Percentiles rank a stretch among this genome's conserved stretches.
Conservation (phyloP, 2,797 vertebrate genomes). For the Myiotriccus ornatus region DNA sequence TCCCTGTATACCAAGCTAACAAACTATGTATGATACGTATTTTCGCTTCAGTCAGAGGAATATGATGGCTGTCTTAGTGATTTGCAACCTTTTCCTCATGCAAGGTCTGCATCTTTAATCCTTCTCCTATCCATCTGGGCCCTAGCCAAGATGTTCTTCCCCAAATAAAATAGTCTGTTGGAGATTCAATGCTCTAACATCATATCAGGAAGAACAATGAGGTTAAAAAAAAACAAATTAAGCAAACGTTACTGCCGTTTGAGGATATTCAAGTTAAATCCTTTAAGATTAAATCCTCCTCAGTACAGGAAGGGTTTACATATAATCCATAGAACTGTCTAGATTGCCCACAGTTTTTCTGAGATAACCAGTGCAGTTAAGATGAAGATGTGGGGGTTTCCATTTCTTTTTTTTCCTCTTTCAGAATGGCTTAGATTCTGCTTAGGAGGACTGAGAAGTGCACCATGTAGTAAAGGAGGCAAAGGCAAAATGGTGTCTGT, state of each 20-base stretch:
- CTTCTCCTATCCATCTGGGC: background rate
- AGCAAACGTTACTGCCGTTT: background rate
- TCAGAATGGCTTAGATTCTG: background rate
- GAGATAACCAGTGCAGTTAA: background rate
- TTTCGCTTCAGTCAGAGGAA: background rate
- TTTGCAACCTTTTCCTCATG: background rate
- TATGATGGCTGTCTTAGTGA: background rate
- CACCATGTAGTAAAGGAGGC: background rate
- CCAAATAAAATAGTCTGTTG: background rate
- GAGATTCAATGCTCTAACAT: background rate
- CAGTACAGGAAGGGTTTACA: background rate
- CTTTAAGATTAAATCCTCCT: background rate
- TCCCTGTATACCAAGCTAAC: background rate
- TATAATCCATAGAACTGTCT: background rate
- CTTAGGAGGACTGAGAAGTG: background rate
- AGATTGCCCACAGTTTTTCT: background rate
- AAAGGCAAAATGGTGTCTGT: background rate
- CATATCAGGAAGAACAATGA: background rate
- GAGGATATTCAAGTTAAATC: background rate
- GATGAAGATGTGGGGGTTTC: background rate
- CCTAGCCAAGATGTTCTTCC: background rate
- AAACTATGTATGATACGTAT: background rate
- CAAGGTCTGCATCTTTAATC: background rate
- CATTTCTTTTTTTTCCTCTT: background rate
- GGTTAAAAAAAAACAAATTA: background rate